Evolutionary conservation across 2,888 invertebrate species (phyloP).

Genomic region (Sphaerophoria rueppellii): DNA sequence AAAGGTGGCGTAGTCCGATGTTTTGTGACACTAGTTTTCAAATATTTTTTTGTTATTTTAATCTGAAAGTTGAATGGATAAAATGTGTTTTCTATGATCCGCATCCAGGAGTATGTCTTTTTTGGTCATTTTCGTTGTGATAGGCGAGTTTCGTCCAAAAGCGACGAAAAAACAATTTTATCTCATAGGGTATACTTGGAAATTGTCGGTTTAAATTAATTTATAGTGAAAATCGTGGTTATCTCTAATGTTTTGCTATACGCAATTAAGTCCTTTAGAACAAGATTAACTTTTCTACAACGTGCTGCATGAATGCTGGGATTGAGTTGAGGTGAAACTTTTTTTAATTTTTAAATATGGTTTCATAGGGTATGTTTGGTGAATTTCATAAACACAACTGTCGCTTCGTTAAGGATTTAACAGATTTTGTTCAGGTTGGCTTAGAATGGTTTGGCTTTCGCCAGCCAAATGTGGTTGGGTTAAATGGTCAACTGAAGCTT

Average conservation of each 20-base stretch:
- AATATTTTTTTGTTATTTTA: slow-evolving; percentile 22
- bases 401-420: no score
- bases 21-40: slow-evolving; percentile 50
- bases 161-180: neutral
- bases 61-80: slow-evolving; percentile 29
- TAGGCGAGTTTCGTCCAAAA: neutral
- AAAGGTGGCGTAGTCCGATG: neutral
- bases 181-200: slow-evolving; percentile 3
- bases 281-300: no score
- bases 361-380: neutral
- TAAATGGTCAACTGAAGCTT: slow-evolving; percentile 47
- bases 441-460: neutral
- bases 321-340: no score
- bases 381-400: no score
- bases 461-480: slow-evolving; percentile 26
- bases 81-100: slow-evolving; percentile 44
- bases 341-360: neutral
- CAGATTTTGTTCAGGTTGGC: no score
- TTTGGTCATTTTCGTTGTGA: slow-evolving; percentile 10
- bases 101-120: slow-evolving; percentile 20
- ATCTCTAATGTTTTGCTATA: no score
- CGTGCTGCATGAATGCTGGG: no score
- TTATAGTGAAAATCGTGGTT: neutral
- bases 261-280: no score
- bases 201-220: neutral